Conservation (phyloP, 37 sponge, comb jelly and placozoan species). For the Aplysina aerophoba region DNA sequence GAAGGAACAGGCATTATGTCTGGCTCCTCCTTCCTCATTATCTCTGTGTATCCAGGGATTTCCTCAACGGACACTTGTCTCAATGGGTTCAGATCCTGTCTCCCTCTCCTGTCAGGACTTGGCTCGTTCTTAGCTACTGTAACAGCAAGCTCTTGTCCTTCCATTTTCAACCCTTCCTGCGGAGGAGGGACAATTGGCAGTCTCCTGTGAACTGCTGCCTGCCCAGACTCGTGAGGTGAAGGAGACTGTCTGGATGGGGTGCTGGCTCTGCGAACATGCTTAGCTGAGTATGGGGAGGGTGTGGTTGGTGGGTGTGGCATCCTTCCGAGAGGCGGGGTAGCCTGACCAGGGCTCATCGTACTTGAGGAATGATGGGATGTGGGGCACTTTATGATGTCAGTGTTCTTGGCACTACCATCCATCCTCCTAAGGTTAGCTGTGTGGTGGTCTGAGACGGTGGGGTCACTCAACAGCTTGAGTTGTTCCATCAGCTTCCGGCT, state of each 20-base stretch:
- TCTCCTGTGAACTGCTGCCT: background rate
- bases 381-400: background rate
- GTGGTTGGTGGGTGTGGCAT: slow-evolving; percentile 37
- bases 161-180: no score
- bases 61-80: background rate
- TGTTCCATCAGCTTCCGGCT: slow-evolving; percentile 11
- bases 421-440: background rate
- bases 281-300: slow-evolving; percentile 6
- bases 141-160: no score
- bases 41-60: slow-evolving; percentile 15
- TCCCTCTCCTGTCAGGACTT: no score
- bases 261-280: slow-evolving; percentile 23
- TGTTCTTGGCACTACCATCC: background rate
- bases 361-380: background rate
- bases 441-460: background rate
- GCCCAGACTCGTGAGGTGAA: background rate
- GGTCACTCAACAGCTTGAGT: slow-evolving; percentile 8
- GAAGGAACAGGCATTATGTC: background rate
- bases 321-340: slow-evolving; percentile 7
- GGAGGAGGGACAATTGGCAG: slow-evolving; percentile 16
- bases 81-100: slow-evolving; percentile 6
- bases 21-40: slow-evolving; percentile 3
- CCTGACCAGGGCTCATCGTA: background rate
- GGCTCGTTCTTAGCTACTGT: no score
- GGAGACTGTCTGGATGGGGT: slow-evolving; percentile 8